Conservation (phyloP, 2,888 invertebrate genomes). For the Sarcophaga caerulescens region DNA sequence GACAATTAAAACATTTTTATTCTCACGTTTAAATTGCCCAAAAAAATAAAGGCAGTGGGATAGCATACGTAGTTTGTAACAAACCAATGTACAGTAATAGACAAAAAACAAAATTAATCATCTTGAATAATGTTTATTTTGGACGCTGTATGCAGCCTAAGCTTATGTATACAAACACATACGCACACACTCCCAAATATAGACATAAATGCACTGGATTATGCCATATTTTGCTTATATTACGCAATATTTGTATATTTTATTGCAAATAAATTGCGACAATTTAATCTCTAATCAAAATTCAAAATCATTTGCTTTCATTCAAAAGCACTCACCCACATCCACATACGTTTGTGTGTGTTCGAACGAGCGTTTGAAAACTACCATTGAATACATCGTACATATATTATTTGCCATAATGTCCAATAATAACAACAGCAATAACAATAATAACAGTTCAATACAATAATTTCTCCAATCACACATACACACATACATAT, state of each 20-base stretch:
- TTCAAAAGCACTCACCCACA: slow-evolving; percentile 4
- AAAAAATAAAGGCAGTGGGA: slow-evolving; percentile 6
- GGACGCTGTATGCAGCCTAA: slow-evolving; percentile 14
- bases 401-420: slow-evolving; percentile 49
- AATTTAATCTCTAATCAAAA: slow-evolving; percentile 70
- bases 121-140: slow-evolving; percentile 64
- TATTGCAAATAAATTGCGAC: slow-evolving; percentile 60
- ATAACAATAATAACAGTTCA: slow-evolving; percentile 38
- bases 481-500: background rate
- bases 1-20: slow-evolving; percentile 4
- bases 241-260: slow-evolving; percentile 45
- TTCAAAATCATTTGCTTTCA: slow-evolving; percentile 61
- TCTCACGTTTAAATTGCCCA: background rate
- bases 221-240: slow-evolving; percentile 38
- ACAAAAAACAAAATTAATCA: slow-evolving; percentile 58
- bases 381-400: slow-evolving; percentile 28
- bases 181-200: background rate
- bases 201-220: slow-evolving; percentile 35
- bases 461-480: background rate
- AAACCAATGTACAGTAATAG: background rate
- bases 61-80: background rate
- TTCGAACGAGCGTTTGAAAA: background rate
- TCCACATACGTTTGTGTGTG: background rate
- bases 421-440: slow-evolving; percentile 54
- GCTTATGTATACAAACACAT: background rate